Evolutionary conservation across 2,888 invertebrate species (phyloP).

Genomic region (Seira ritae): DNA sequence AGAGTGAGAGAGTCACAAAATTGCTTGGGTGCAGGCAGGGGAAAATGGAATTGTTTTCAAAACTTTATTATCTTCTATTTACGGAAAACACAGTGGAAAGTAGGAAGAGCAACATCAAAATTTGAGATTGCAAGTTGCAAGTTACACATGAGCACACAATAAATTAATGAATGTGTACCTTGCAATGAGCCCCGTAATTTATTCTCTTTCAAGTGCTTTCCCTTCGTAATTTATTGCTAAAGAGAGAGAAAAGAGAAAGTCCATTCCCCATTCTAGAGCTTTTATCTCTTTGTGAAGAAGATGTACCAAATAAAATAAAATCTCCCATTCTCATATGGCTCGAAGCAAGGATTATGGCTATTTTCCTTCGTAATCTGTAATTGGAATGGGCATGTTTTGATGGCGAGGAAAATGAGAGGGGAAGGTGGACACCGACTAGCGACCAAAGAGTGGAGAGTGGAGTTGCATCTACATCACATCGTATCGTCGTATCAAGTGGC

Average conservation of each 20-base stretch:
- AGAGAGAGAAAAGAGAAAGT: conserved; percentile 5
- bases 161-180: conserved; percentile 11
- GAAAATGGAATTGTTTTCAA: conserved; percentile 1
- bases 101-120: background rate
- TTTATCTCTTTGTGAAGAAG: background rate
- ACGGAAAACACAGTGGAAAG: background rate
- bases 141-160: conserved; percentile 3
- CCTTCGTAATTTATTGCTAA: background rate
- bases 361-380: conserved; percentile 11
- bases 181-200: background rate
- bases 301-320: background rate
- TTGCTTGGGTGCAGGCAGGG: too few relatives aligned
- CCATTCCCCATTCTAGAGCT: background rate
- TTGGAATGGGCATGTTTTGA: conserved; percentile 11
- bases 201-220: conserved; percentile 11
- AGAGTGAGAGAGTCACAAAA: background rate
- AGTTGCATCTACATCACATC: background rate
- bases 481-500: conserved; percentile 11
- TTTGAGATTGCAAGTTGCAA: conserved; percentile 7
- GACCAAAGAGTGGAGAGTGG: too few relatives aligned
- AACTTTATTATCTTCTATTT: conserved; percentile 3
- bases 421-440: background rate
- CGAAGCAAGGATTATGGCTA: conserved; percentile 7
- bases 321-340: conserved; percentile 6
- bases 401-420: conserved; percentile 11